phyloP scores from a whole-genome alignment of 2,113 vertebrate genomes.

The Actenoides lindsayi region DNA sequence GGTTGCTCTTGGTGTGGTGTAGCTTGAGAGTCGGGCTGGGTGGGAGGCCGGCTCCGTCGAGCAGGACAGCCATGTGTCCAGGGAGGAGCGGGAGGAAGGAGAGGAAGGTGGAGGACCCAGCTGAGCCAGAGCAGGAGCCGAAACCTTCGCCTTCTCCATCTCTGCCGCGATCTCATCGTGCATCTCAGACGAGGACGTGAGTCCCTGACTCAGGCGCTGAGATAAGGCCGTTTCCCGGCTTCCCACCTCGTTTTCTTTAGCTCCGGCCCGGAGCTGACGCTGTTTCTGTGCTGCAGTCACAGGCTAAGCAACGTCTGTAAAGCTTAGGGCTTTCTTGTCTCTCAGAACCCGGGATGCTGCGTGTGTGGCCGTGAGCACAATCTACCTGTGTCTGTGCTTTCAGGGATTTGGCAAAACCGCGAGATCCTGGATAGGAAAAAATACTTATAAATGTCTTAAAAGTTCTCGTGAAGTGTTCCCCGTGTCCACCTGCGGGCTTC shows the following conservation, averaged over 20 bases:
- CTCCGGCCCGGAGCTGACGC: accelerated
- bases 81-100: neutral
- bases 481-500: slow-evolving; percentile 1
- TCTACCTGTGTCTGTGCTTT: neutral
- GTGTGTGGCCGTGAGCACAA: neutral
- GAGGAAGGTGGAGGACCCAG: neutral
- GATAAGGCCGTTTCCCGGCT: neutral
- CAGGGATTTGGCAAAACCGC: neutral
- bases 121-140: neutral
- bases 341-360: neutral
- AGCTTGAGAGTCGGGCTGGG: neutral
- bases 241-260: neutral
- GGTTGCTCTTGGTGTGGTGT: accelerated
- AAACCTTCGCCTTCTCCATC: neutral
- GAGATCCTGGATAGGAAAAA: slow-evolving; percentile 4
- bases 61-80: neutral
- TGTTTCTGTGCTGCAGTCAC: neutral
- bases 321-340: neutral
- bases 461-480: neutral
- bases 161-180: neutral
- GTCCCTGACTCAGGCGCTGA: neutral
- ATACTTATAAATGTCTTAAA: neutral
- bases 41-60: accelerated
- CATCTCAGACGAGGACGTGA: neutral
- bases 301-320: neutral